These are phyloP conservation scores for Hoplostethus mediterraneus DNA, from an alignment of 2,797 vertebrate species.

Conservation along the genomic window DNA sequence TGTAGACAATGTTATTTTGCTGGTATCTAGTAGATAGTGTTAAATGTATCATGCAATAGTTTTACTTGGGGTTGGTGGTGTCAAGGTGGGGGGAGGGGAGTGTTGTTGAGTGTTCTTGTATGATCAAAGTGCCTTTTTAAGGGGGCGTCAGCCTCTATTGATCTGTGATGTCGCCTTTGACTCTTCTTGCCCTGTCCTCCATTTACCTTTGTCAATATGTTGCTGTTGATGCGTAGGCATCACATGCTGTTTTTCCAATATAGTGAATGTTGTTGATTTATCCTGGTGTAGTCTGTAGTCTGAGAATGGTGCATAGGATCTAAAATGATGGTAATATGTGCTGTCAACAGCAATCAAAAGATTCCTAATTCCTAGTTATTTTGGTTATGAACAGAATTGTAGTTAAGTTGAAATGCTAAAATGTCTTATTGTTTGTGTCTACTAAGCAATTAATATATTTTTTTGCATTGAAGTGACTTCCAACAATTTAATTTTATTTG, in stretches of 20 bases:
- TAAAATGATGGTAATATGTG: background rate
- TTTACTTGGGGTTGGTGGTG: background rate
- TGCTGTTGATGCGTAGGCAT: background rate
- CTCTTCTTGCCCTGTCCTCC: background rate
- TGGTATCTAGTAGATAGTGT: conserved; percentile 15
- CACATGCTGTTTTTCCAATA: too few species aligned
- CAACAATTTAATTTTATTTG: too few species aligned
- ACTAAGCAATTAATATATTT: too few species aligned
- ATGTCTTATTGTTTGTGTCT: background rate
- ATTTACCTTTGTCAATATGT: background rate
- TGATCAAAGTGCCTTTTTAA: background rate
- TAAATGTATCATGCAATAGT: background rate
- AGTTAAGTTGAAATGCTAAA: background rate
- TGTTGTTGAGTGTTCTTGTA: background rate
- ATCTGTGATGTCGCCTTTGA: conserved; percentile 14
- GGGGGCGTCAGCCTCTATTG: background rate
- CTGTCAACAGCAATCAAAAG: background rate
- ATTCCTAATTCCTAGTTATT: background rate
- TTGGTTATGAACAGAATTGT: background rate
- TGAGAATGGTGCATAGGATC: background rate
- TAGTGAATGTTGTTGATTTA: background rate
- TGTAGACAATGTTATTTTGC: conserved; percentile 25
- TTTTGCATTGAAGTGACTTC: too few species aligned
- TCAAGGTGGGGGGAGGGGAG: background rate
- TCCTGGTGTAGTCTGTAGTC: background rate